Evolutionary conservation across 2,888 invertebrate species (phyloP).

Genomic region (Ormyrus thymus): DNA sequence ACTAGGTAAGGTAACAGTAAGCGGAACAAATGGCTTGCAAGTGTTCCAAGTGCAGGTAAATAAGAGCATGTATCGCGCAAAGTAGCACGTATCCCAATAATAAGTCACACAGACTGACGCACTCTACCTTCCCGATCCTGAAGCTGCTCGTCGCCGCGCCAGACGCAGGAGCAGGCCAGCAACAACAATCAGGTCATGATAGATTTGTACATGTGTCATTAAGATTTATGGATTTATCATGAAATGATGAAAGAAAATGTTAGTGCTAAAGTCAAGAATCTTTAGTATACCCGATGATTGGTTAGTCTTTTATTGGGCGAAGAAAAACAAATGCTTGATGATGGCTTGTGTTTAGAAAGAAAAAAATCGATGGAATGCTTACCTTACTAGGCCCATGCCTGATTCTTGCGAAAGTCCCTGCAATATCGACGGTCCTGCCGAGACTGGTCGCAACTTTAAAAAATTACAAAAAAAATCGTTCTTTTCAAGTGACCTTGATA

Average conservation of each 20-base stretch:
- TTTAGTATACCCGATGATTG: too few relatives aligned
- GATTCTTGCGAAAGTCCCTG: slow-evolving; percentile 77
- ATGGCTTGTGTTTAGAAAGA: slow-evolving; percentile 12
- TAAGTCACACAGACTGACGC: slow-evolving; percentile 76
- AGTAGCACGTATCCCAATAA: slow-evolving; percentile 73
- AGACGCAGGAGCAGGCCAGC: slow-evolving; percentile 68
- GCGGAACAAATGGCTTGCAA: slow-evolving; percentile 46
- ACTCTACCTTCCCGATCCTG: slow-evolving; percentile 89
- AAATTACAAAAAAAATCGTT: slow-evolving; percentile 46
- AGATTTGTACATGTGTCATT: slow-evolving; percentile 26
- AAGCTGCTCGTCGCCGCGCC: slow-evolving; percentile 74
- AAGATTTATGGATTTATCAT: background rate
- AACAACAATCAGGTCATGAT: slow-evolving; percentile 65
- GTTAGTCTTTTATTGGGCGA: too few relatives aligned
- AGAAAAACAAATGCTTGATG: background rate
- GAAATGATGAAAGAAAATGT: too few relatives aligned
- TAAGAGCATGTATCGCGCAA: slow-evolving; percentile 71
- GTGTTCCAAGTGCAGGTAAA: slow-evolving; percentile 70
- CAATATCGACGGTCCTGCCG: slow-evolving; percentile 78
- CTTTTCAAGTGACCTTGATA: slow-evolving; percentile 17
- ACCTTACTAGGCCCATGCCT: slow-evolving; percentile 79
- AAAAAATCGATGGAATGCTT: slow-evolving; percentile 60
- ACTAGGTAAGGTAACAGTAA: slow-evolving; percentile 44
- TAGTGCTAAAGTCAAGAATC: too few relatives aligned
- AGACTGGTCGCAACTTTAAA: slow-evolving; percentile 78